Conservation (phyloP, 2,888 invertebrate genomes). For the Agriopis aurantiaria region DNA sequence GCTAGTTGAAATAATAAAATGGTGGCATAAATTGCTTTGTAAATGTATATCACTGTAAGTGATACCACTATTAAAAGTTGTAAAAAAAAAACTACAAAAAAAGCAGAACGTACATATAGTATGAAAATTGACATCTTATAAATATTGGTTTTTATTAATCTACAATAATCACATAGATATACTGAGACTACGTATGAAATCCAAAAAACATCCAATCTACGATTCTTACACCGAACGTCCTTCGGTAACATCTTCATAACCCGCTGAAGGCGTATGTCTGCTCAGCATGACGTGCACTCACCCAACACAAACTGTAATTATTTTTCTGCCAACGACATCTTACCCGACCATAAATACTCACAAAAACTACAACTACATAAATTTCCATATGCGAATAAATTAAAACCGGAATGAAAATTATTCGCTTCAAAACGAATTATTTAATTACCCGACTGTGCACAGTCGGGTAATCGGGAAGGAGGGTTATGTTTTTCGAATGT, state of each 20-base stretch:
- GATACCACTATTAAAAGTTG: too few relatives aligned
- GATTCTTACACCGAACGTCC: constrained; percentile 28
- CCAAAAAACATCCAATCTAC: constrained; percentile 1
- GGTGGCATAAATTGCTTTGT: too few relatives aligned
- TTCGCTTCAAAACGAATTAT: constrained; percentile 47
- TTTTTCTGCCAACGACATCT: constrained; percentile 78
- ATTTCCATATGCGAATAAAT: constrained; percentile 62
- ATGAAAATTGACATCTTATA: too few relatives aligned
- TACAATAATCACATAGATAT: too few relatives aligned
- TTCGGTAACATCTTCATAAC: constrained; percentile 80
- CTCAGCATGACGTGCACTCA: constrained; percentile 78
- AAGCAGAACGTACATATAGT: too few relatives aligned
- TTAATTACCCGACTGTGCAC: constrained; percentile 3
- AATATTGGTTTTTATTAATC: too few relatives aligned
- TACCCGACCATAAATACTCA: constrained; percentile 64
- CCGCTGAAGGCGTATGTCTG: constrained; percentile 75
- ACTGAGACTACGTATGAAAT: too few relatives aligned
- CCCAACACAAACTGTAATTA: constrained; percentile 73
- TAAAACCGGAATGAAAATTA: constrained; percentile 55
- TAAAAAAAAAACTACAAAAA: too few relatives aligned
- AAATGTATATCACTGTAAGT: too few relatives aligned
- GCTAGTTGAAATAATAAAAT: too few relatives aligned
- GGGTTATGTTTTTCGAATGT: too few relatives aligned
- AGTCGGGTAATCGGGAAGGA: too few relatives aligned
- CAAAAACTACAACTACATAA: constrained; percentile 63